These are phyloP conservation scores for Drosophila paracracens DNA, from an alignment of 2,888 invertebrate species.

Conservation along the genomic window DNA sequence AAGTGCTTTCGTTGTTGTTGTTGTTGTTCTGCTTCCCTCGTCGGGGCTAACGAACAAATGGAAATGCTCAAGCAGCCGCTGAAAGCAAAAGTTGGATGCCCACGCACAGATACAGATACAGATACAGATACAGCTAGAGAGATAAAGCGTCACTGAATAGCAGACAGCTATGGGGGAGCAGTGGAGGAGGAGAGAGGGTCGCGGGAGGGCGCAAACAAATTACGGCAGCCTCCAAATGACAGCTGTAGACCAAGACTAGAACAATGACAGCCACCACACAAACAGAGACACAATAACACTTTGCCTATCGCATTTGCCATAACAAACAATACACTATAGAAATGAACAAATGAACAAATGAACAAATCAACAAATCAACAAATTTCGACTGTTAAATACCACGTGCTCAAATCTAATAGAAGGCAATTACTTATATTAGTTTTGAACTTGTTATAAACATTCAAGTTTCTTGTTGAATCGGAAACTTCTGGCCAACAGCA, in stretches of 20 bases:
- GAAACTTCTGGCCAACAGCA: neutral
- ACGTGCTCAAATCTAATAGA: neutral
- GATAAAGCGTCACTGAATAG: constrained; percentile 37
- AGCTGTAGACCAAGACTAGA: constrained; percentile 61
- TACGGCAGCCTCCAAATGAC: constrained; percentile 72
- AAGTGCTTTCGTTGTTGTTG: constrained; percentile 60
- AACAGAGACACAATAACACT: constrained; percentile 49
- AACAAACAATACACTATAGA: constrained; percentile 25
- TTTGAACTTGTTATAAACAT: neutral
- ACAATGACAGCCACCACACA: constrained; percentile 58
- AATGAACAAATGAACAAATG: constrained; percentile 16
- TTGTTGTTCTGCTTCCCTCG: neutral
- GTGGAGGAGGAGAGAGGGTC: neutral
- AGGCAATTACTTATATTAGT: neutral
- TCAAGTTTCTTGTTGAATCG: neutral
- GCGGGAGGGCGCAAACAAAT: constrained; percentile 58
- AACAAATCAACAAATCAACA: constrained; percentile 17
- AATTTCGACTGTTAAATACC: constrained; percentile 28
- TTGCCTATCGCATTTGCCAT: constrained; percentile 22
- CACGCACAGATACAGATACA: constrained; percentile 57
- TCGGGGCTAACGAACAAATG: constrained; percentile 55
- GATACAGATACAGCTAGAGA: neutral
- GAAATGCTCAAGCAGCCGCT: constrained; percentile 70
- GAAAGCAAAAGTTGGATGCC: constrained; percentile 70
- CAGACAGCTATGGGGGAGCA: neutral